Conservation (phyloP, 2,888 invertebrate genomes). For the Hirtodrosophila trivittata region DNA sequence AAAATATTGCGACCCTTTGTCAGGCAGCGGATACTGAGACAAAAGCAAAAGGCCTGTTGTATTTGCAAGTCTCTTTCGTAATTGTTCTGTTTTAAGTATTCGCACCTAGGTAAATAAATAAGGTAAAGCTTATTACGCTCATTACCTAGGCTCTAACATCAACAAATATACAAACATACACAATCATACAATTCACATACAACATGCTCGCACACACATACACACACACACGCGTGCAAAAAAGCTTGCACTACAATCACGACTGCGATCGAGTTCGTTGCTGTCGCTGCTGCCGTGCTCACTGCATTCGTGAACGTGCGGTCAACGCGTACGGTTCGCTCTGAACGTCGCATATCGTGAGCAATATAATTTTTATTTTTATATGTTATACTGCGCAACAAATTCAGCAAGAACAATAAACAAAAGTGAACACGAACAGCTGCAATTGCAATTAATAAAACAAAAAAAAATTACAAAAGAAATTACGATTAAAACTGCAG, state of each 20-base stretch:
- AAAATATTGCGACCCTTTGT: conserved; percentile 21
- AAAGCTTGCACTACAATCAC: conserved; percentile 13
- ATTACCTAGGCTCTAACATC: too few relatives aligned
- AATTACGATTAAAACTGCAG: conserved; percentile 32
- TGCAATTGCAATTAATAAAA: conserved; percentile 34
- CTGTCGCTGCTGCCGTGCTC: conserved; percentile 10
- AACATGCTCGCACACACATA: conserved; percentile 4
- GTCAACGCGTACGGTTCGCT: conserved; percentile 49
- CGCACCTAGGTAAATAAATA: conserved; percentile 15
- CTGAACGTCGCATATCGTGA: not conserved
- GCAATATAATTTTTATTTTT: conserved; percentile 7
- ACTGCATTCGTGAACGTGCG: conserved; percentile 47
- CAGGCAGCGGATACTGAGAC: not conserved
- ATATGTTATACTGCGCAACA: conserved; percentile 12
- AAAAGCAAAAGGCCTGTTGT: conserved; percentile 7
- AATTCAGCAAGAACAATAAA: conserved; percentile 17
- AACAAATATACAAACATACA: conserved; percentile 1
- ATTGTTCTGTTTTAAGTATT: conserved; percentile 26
- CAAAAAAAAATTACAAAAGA: conserved; percentile 15
- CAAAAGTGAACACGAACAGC: conserved; percentile 51
- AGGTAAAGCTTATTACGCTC: too few relatives aligned
- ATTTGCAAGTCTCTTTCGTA: conserved; percentile 12
- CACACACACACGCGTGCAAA: conserved; percentile 6
- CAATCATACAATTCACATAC: not conserved
- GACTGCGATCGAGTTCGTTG: conserved; percentile 30